Percentiles rank a stretch among this genome's conserved stretches.
These are phyloP conservation scores for Micronycteris hirsuta DNA, from an alignment of 2,113 vertebrate genomes.

Conservation along the genomic window DNA sequence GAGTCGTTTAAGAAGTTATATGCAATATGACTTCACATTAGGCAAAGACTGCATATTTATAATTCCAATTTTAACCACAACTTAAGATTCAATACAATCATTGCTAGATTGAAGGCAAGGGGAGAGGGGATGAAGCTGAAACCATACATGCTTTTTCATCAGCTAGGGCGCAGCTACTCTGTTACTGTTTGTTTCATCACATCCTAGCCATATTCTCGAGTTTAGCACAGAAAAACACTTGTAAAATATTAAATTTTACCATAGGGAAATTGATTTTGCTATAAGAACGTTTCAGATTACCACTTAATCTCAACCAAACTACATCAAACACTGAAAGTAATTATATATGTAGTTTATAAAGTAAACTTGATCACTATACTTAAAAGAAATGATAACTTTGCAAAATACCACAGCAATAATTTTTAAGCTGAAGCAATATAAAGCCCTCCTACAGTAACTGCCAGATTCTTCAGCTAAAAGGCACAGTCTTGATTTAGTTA, in stretches of 20 bases:
- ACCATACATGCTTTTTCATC: constrained; percentile 26
- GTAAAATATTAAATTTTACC: constrained; percentile 76
- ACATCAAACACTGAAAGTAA: constrained; percentile 71
- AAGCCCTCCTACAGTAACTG: constrained; percentile 62
- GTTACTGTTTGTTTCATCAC: constrained; percentile 13
- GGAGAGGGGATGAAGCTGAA: not conserved
- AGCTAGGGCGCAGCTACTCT: not conserved
- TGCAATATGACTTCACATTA: constrained; percentile 16
- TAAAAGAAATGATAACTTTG: constrained; percentile 76
- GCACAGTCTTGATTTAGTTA: constrained; percentile 67
- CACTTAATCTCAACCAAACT: constrained; percentile 77
- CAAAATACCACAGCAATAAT: constrained; percentile 66
- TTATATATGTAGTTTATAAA: constrained; percentile 69
- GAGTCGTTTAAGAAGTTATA: not conserved
- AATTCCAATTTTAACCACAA: constrained; percentile 35
- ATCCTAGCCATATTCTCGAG: constrained; percentile 42
- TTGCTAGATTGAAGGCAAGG: constrained; percentile 36
- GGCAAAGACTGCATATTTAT: not conserved
- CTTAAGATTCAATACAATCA: constrained; percentile 55
- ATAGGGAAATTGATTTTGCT: constrained; percentile 78
- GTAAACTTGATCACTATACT: constrained; percentile 76
- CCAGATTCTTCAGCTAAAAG: constrained; percentile 57
- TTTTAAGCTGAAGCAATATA: constrained; percentile 42
- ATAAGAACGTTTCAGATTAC: constrained; percentile 74
- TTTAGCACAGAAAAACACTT: constrained; percentile 57